phyloP scores from a whole-genome alignment of 2,888 invertebrate genomes.

The Tenthredo livida region DNA sequence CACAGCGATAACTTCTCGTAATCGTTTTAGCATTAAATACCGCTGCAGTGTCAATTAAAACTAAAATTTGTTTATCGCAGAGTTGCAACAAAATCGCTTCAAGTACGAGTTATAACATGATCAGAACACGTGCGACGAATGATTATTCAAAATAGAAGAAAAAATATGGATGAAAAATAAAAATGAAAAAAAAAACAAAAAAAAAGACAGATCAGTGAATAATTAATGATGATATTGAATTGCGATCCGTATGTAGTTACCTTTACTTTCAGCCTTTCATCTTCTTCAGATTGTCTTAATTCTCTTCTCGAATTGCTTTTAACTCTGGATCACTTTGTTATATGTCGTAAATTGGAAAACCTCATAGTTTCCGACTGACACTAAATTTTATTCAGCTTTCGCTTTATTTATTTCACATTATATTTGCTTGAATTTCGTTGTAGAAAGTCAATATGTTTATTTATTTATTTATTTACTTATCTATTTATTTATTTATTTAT shows the following conservation, averaged over 20 bases:
- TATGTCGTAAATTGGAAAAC: background rate
- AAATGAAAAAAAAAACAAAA: background rate
- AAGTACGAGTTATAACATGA: background rate
- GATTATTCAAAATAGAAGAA: background rate
- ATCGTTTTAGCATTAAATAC: background rate
- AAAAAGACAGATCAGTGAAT: background rate
- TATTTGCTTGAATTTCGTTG: background rate
- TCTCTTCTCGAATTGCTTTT: background rate
- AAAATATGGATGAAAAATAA: background rate
- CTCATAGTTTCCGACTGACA: background rate
- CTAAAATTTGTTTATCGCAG: background rate
- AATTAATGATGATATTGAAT: background rate
- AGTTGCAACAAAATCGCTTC: background rate
- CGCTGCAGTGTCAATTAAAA: background rate
- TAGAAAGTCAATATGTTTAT: background rate
- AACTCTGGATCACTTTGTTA: background rate
- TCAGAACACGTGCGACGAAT: background rate
- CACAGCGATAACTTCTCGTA: background rate
- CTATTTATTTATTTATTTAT: background rate
- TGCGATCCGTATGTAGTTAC: background rate
- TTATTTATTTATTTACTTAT: background rate
- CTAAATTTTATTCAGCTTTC: background rate
- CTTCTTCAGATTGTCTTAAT: background rate
- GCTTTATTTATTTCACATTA: background rate
- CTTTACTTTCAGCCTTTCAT: background rate